Base-by-base conservation (phyloP, 2,797 vertebrate species). In the Enteromius afrohamiltoni region DNA sequence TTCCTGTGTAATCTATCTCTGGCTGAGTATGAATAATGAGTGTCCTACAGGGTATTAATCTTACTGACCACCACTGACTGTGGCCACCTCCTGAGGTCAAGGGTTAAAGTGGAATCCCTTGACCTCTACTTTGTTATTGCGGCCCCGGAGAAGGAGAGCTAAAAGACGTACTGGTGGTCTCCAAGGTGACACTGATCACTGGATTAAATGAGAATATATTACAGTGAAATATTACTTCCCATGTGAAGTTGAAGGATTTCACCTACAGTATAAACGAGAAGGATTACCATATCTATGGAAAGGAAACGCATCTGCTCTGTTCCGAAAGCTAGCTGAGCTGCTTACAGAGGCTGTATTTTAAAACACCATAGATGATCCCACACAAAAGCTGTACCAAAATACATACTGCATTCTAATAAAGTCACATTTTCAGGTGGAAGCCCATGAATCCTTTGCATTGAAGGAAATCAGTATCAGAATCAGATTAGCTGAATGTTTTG, bases 71-170 rank as follows among this genome's bases (percentile, higher is more conserved):
- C 93, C 89, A 90, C 87, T 90, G 84, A 88, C 91, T 90, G 91
- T 87, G 88, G 86, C 93, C 93, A 94, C 92, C 92, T 90, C 76
- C 86, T 74, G 81, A 79, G 93, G 93, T 94, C 93, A 96, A 91
- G 91, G 95, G 91, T 91, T 92, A 93, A 92, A 94, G 89, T 90
- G 90, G 89, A 95, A 93, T 95, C 92, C 92, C 91, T 89, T 95
- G 93, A 96, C 94, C 94, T 93, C 29, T 85, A 91, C 88, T 93
- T 94, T 94, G 92, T 93, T 92, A 93, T 92, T 94, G 94, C 89
- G 92, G 94, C 89, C 90, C 89, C n/a, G 45, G 83, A 47, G 85
- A 93, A 88, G 0, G 1, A 91, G 81, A 87, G 90, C 91, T 87
- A 89, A 86, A 90, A 92, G 89, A 84, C 93, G 86, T 91, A 87